phyloP scores from a whole-genome alignment of 2,888 invertebrate species.

The Lithophane ornitopus region DNA sequence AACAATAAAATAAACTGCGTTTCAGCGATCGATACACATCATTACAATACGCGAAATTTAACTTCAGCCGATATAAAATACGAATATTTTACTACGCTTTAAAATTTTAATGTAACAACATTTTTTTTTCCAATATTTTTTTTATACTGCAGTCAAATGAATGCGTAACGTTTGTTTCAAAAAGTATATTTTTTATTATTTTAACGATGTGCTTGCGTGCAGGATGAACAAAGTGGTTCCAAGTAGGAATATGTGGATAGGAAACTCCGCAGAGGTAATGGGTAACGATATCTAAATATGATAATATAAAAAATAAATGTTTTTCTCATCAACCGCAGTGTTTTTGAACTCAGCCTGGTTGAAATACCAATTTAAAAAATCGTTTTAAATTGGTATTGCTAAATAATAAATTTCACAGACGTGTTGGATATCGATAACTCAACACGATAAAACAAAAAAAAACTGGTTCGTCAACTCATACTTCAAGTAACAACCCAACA shows the following conservation, averaged over 20 bases:
- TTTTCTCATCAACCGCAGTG: too few species aligned
- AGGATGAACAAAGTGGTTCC: conserved; percentile 7
- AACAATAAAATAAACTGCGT: conserved; percentile 25
- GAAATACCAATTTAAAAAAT: too few species aligned
- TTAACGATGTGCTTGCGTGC: conserved; percentile 22
- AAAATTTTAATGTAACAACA: conserved; percentile 73
- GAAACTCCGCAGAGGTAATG: too few species aligned
- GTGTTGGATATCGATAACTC: too few species aligned
- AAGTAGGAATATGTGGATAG: conserved; percentile 4
- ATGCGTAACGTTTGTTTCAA: conserved; percentile 8
- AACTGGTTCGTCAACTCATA: too few species aligned
- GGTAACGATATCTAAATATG: too few species aligned
- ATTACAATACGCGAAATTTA: conserved; percentile 66
- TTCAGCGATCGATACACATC: conserved; percentile 46
- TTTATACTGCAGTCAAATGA: conserved; percentile 27
- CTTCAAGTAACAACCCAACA: too few species aligned
- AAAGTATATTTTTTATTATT: conserved; percentile 23
- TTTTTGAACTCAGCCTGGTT: too few species aligned
- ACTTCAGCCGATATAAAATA: conserved; percentile 71
- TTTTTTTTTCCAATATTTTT: conserved; percentile 45
- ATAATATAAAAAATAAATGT: too few species aligned
- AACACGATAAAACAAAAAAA: too few species aligned
- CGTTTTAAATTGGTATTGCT: too few species aligned
- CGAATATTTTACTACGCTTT: conserved; percentile 77
- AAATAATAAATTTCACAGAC: too few species aligned